A percentile compares a stretch with the other conserved stretches of the same genome.
phyloP scores from a whole-genome alignment of 1,140 invertebrate genomes.

The Galendromus occidentalis region DNA sequence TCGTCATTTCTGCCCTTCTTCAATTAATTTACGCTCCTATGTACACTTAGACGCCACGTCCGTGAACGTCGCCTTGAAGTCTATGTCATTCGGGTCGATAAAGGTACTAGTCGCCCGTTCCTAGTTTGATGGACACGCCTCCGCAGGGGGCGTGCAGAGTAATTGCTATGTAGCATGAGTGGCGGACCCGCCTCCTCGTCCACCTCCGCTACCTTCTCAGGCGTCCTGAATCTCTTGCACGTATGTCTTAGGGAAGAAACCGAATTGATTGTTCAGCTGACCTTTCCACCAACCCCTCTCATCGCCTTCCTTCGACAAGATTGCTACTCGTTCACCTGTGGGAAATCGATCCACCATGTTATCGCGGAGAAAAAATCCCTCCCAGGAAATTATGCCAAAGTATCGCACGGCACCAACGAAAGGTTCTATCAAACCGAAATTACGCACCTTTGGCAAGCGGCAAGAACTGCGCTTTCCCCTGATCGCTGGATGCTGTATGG shows the following conservation, averaged over 20 bases:
- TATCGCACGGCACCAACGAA: not conserved
- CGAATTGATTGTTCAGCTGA: conserved; percentile 34
- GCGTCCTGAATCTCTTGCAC: conserved; percentile 10
- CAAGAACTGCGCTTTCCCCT: not conserved
- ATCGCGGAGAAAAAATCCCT: conserved; percentile 32
- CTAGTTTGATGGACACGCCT: too few species aligned
- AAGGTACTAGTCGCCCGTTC: too few species aligned
- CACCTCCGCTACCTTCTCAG: too few species aligned
- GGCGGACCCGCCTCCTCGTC: too few species aligned
- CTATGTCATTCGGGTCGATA: too few species aligned
- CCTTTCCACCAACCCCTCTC: conserved; percentile 64
- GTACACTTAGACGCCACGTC: too few species aligned
- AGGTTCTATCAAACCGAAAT: not conserved
- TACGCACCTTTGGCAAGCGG: conserved; percentile 5
- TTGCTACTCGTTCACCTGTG: conserved; percentile 52
- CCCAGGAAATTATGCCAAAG: conserved; percentile 26
- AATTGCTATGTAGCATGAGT: too few species aligned
- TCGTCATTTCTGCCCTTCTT: too few species aligned
- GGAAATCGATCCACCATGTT: conserved; percentile 52
- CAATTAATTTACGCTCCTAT: too few species aligned
- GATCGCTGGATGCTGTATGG: not conserved
- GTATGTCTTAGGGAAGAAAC: conserved; percentile 15
- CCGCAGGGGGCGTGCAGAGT: too few species aligned
- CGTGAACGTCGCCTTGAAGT: too few species aligned
- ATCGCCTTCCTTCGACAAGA: conserved; percentile 51